These are phyloP conservation scores for Dinomys branickii DNA, from an alignment of 2,113 vertebrate genomes.

Conservation along the genomic window DNA sequence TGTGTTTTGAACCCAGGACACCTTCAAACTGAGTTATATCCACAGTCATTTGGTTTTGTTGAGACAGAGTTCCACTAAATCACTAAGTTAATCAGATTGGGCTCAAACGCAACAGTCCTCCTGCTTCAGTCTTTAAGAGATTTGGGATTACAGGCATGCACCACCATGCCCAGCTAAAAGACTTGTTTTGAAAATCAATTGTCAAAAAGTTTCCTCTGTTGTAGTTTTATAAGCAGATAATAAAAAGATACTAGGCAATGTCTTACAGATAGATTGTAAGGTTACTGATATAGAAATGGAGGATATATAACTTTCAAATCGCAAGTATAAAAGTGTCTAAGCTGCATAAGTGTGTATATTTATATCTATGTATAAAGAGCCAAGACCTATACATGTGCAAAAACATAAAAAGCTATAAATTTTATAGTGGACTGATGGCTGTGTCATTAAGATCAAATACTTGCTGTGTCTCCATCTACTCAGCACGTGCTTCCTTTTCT, in stretches of 20 bases:
- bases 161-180: not conserved
- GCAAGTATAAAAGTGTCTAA: constrained; percentile 12
- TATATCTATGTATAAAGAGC: not conserved
- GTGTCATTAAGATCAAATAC: not conserved
- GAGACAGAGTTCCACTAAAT: not conserved
- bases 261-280: not conserved
- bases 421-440: not conserved
- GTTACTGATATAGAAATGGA: constrained; percentile 1
- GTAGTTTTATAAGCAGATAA: not conserved
- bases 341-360: not conserved
- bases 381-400: not conserved
- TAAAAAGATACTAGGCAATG: not conserved
- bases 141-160: not conserved
- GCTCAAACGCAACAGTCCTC: not conserved
- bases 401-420: not conserved
- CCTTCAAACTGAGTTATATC: not conserved
- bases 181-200: constrained; percentile 6
- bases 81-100: not conserved
- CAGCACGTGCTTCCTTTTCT: not conserved
- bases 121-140: not conserved
- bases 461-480: not conserved
- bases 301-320: constrained; percentile 38
- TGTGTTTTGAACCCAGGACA: not conserved
- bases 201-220: constrained; percentile 9
- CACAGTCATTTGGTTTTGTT: not conserved